Evolutionary conservation across 1,140 invertebrate species (phyloP), one percentile per base, ranked within the genome.

Genomic region (Dryas iulia): DNA sequence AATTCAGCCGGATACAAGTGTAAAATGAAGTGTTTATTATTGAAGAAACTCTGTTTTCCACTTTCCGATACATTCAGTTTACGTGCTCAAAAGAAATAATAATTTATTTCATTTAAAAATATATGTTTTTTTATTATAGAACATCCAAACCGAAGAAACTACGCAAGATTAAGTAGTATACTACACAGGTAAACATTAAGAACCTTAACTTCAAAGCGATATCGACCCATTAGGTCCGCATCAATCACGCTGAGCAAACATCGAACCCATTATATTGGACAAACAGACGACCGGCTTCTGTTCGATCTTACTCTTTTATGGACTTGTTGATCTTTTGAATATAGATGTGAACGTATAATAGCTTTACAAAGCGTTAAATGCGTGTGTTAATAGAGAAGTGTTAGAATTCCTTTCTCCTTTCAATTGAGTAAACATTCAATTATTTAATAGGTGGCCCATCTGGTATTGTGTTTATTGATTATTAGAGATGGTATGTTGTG

Each of bases 241-340:
- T 87, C 83, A 86, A 87, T 87, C 85, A 86, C 81, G 60, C 64
- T 60, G 68, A 7, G 78, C 85, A 87, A 87, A 86, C 83, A 82
- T 79, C 76, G 73, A 74, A 74, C 77, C 82, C 79, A 84, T 86
- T 86, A 86, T 81, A 84, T 86, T 81, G 83, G 77, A 80, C 83
- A 87, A 86, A 81, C 77, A n/a, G n/a, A 84, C 78, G 70, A 66
- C 68, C 63, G 73, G 74, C 79, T 79, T 76, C 78, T 79, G 77
- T 70, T 66, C 76, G 62, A 71, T 72, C 72, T 79, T 73, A 68
- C 63, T 70, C 71, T 77, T 73, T 72, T 64, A 65, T 60, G 59
- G 57, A 75, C 73, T 75, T 75, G 73, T 72, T 69, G 73, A 75
- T 75, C 73, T 74, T 74, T 68, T 61, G 59, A 68, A 68, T 59